Percentiles rank a stretch among this genome's conserved stretches.
Evolutionary conservation across 2,888 invertebrate genomes (phyloP).

Genomic region (Helicoverpa assulta): DNA sequence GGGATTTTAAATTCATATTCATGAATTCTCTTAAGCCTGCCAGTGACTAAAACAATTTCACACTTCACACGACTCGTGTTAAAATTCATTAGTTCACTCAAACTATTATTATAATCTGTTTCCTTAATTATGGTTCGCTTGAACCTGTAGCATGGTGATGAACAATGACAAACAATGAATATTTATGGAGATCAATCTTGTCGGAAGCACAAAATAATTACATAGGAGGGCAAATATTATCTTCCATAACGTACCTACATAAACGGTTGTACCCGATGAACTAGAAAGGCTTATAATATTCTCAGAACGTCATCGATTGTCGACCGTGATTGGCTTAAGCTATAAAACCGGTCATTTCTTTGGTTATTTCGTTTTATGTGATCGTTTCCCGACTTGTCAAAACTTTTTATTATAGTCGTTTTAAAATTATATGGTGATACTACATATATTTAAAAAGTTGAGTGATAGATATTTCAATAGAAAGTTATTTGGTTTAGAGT

Average conservation of each 20-base stretch:
- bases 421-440: conserved; percentile 4
- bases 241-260: conserved; percentile 33
- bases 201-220: conserved; percentile 43
- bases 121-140: conserved; percentile 41
- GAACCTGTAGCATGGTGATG: conserved; percentile 23
- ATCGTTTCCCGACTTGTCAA: conserved; percentile 30
- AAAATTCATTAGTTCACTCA: conserved; percentile 43
- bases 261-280: conserved; percentile 20
- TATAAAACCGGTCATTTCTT: conserved; percentile 49
- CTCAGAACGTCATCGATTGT: conserved; percentile 41
- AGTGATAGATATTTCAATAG: not conserved
- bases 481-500: not conserved
- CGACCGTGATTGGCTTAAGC: conserved; percentile 42
- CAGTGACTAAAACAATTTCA: conserved; percentile 39
- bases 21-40: conserved; percentile 39
- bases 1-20: conserved; percentile 34
- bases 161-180: conserved; percentile 50
- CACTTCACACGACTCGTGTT: conserved; percentile 21
- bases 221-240: conserved; percentile 31
- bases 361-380: conserved; percentile 49
- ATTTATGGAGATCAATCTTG: conserved; percentile 51
- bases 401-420: conserved; percentile 25
- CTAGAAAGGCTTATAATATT: conserved; percentile 35
- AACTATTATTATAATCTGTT: conserved; percentile 56
- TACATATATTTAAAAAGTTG: not conserved